Percentiles rank a stretch among this genome's conserved stretches.
phyloP scores from a whole-genome alignment of 2,113 vertebrate genomes.

The Cynoglossus semilaevis region DNA sequence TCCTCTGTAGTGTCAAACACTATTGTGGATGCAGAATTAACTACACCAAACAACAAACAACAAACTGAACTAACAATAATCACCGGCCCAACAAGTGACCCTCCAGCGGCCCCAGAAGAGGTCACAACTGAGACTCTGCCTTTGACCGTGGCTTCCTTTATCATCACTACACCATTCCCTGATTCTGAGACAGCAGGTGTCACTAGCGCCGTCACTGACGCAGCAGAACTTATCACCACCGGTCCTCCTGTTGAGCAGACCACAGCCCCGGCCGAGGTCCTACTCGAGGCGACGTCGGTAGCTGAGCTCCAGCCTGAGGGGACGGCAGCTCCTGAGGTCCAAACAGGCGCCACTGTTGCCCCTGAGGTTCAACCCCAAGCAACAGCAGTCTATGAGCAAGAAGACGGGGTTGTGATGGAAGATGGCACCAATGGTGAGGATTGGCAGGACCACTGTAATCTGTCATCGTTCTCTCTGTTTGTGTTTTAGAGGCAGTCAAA shows the following conservation, averaged over 20 bases:
- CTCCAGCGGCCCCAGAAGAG: not conserved
- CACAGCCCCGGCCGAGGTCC: not conserved
- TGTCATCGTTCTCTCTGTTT: too few relatives aligned
- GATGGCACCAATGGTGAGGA: slow-evolving; percentile 16
- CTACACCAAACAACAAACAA: accelerated
- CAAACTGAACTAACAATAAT: accelerated
- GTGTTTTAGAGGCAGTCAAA: too few relatives aligned
- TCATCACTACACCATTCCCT: not conserved
- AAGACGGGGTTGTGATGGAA: not conserved
- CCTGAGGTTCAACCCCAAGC: accelerated
- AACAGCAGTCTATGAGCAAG: too few relatives aligned
- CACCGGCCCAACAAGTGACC: slow-evolving; percentile 5
- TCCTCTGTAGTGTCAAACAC: accelerated
- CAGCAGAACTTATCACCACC: not conserved
- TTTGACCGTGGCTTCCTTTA: accelerated
- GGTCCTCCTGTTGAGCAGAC: not conserved
- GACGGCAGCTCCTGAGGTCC: not conserved
- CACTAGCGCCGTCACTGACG: not conserved
- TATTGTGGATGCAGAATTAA: accelerated
- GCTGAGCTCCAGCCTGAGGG: too few relatives aligned
- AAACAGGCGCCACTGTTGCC: accelerated
- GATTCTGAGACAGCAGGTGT: not conserved
- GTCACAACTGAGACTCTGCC: not conserved
- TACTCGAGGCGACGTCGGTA: not conserved
- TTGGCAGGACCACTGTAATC: not conserved